Conservation (phyloP, 2,888 invertebrate species). For the Amorpha juglandis region DNA sequence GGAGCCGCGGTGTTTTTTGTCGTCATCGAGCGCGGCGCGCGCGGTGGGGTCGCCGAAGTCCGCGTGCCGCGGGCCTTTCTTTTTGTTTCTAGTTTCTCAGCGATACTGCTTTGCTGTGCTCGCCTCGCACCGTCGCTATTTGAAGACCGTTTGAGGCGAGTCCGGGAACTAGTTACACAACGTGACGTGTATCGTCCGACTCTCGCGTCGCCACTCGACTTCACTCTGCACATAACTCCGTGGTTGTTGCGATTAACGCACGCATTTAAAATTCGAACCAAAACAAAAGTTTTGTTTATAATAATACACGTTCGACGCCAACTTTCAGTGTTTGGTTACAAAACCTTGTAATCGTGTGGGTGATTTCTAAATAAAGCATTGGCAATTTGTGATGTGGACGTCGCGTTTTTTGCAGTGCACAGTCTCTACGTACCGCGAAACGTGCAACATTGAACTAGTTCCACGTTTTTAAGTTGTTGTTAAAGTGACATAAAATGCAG, state of each 20-base stretch:
- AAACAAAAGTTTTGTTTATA: constrained; percentile 69
- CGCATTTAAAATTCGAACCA: constrained; percentile 51
- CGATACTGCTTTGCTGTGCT: constrained; percentile 57
- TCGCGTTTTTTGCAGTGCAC: constrained; percentile 58
- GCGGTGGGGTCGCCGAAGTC: constrained; percentile 52
- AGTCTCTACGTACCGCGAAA: constrained; percentile 42
- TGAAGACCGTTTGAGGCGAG: constrained; percentile 35
- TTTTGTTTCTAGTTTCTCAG: constrained; percentile 62
- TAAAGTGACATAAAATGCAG: constrained; percentile 63
- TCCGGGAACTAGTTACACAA: constrained; percentile 1
- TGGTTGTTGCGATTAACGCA: constrained; percentile 53
- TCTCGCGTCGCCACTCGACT: neutral
- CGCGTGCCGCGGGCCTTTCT: constrained; percentile 57
- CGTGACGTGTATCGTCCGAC: constrained; percentile 9
- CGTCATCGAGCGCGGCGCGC: constrained; percentile 37
- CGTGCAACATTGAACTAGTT: constrained; percentile 30
- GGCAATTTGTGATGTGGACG: constrained; percentile 62
- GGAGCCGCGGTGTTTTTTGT: constrained; percentile 43
- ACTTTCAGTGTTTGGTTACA: constrained; percentile 64
- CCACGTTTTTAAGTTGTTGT: constrained; percentile 31
- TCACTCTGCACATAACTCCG: constrained; percentile 36
- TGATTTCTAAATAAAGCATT: constrained; percentile 71
- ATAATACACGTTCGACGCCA: constrained; percentile 58
- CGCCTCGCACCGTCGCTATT: constrained; percentile 51
- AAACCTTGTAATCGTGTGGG: constrained; percentile 73